Conservation (phyloP, 1,140 invertebrate genomes). For the Trinorchestia longiramus region DNA sequence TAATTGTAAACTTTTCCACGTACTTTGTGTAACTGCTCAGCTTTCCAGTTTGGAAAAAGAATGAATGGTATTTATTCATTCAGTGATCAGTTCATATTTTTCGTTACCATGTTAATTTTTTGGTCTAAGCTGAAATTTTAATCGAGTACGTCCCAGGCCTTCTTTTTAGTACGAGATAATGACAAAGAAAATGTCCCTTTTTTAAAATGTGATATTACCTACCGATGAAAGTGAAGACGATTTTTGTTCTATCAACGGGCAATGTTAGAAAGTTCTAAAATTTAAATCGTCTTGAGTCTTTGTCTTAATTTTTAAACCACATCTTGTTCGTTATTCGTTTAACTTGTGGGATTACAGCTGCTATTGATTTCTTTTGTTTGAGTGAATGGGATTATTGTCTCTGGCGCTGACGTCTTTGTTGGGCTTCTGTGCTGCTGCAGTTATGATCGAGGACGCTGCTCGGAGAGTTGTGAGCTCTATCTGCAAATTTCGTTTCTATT, state of each 20-base stretch:
- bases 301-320: neutral
- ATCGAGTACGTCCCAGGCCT: too few relatives aligned
- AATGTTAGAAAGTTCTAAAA: neutral
- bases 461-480: neutral
- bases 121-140: too few relatives aligned
- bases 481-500: neutral
- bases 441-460: neutral
- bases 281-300: neutral
- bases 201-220: too few relatives aligned
- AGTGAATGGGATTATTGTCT: neutral
- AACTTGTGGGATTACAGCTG: neutral
- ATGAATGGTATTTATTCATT: too few relatives aligned
- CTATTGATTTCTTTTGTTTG: neutral
- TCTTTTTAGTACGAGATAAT: too few relatives aligned
- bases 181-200: too few relatives aligned
- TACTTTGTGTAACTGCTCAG: too few relatives aligned
- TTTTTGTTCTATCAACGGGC: neutral
- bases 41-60: too few relatives aligned
- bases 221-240: too few relatives aligned
- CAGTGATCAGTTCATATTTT: too few relatives aligned
- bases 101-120: too few relatives aligned
- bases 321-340: neutral
- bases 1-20: too few relatives aligned
- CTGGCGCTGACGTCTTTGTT: neutral
- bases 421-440: neutral